Conservation (phyloP, 2,888 invertebrate species). For the Chydorus sphaericus region DNA sequence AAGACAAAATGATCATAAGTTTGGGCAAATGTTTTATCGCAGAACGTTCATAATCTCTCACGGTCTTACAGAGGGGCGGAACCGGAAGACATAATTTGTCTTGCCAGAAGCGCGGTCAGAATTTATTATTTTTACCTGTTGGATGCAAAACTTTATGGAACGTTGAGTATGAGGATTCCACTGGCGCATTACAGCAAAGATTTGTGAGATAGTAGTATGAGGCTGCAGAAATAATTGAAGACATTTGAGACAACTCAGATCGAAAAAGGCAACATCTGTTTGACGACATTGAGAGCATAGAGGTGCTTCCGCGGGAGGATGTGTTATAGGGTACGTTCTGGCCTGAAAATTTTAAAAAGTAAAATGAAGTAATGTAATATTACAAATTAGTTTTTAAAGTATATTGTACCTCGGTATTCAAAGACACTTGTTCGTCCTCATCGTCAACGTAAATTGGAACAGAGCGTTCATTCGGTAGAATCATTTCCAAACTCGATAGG, state of each 20-base stretch:
- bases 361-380: too few species aligned
- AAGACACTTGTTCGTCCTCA: too few species aligned
- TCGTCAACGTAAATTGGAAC: too few species aligned
- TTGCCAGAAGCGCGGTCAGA: not conserved
- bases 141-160: slow-evolving; percentile 29
- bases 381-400: too few species aligned
- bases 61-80: not conserved
- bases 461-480: too few species aligned
- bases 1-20: slow-evolving; percentile 13
- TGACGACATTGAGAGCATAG: slow-evolving; percentile 31
- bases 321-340: slow-evolving; percentile 20
- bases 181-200: slow-evolving; percentile 35
- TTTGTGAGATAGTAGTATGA: slow-evolving; percentile 29
- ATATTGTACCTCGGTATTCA: too few species aligned
- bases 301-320: slow-evolving; percentile 32
- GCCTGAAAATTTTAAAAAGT: too few species aligned
- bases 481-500: too few species aligned
- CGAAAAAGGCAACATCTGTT: slow-evolving; percentile 31
- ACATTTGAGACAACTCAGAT: slow-evolving; percentile 32
- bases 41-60: not conserved
- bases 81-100: not conserved
- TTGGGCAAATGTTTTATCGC: not conserved
- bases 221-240: slow-evolving; percentile 26
- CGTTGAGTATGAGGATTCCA: slow-evolving; percentile 37
- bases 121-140: slow-evolving; percentile 26